Percentiles rank a stretch among this genome's conserved stretches.
phyloP scores from a whole-genome alignment of 2,888 invertebrate genomes.

The Blastobasis adustella region DNA sequence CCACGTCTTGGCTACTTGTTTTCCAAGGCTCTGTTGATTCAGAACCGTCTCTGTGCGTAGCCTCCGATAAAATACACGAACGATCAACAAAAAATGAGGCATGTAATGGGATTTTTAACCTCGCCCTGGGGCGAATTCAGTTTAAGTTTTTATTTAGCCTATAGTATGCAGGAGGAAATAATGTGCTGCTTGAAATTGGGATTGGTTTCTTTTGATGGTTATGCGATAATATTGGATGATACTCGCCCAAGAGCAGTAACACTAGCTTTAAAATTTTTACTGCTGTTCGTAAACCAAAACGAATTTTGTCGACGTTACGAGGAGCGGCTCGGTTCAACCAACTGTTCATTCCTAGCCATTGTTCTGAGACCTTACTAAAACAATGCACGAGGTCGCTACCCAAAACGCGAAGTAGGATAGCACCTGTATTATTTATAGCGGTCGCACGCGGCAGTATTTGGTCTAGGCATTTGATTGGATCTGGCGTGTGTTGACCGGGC shows the following conservation, averaged over 20 bases:
- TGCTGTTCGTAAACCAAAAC: too few relatives aligned
- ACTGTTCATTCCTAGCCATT: constrained; percentile 15
- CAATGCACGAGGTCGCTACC: constrained; percentile 32
- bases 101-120: constrained; percentile 48
- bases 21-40: constrained; percentile 38
- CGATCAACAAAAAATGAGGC: constrained; percentile 38
- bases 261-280: too few relatives aligned
- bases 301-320: too few relatives aligned
- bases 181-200: too few relatives aligned
- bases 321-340: constrained; percentile 12
- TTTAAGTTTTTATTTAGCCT: too few relatives aligned
- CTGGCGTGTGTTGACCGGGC: constrained; percentile 66
- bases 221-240: too few relatives aligned
- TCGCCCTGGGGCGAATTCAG: constrained; percentile 9
- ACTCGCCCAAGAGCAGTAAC: too few relatives aligned
- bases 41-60: constrained; percentile 24
- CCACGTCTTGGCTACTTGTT: constrained; percentile 38
- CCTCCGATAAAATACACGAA: constrained; percentile 39
- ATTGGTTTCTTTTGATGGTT: too few relatives aligned
- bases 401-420: constrained; percentile 28
- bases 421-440: constrained; percentile 45
- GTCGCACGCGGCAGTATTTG: constrained; percentile 59
- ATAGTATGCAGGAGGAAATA: too few relatives aligned
- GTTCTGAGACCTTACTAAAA: constrained; percentile 24
- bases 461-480: constrained; percentile 60